Percentiles rank a stretch among this genome's conserved stretches.
Conservation (phyloP, 2,888 invertebrate species). For the Drosophila koepferae region DNA sequence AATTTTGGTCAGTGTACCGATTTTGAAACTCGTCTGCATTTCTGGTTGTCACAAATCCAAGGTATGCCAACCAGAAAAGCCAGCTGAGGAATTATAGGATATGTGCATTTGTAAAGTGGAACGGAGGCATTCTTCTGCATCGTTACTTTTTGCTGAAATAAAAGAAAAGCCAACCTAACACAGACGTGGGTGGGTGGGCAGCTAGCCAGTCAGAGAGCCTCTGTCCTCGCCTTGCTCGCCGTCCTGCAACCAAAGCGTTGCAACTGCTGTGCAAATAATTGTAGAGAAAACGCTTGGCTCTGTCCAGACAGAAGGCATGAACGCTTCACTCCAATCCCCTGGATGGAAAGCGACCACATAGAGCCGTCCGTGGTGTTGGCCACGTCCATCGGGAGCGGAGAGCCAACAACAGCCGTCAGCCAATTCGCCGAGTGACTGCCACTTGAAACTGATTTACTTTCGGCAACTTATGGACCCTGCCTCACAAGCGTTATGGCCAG, state of each 20-base stretch:
- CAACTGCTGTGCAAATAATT: slow-evolving; percentile 82
- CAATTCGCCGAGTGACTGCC: slow-evolving; percentile 63
- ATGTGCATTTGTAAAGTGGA: slow-evolving; percentile 40
- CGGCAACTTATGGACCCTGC: slow-evolving; percentile 67
- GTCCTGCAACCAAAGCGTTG: slow-evolving; percentile 54
- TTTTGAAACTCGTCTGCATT: slow-evolving; percentile 1
- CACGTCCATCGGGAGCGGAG: slow-evolving; percentile 45
- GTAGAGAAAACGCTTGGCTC: slow-evolving; percentile 41
- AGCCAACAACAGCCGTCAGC: slow-evolving; percentile 58
- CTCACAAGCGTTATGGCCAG: slow-evolving; percentile 51
- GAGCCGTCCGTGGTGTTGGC: slow-evolving; percentile 26
- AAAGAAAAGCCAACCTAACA: slow-evolving; percentile 49
- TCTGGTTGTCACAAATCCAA: slow-evolving; percentile 44
- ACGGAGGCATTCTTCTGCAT: slow-evolving; percentile 70
- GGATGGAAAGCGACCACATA: slow-evolving; percentile 33
- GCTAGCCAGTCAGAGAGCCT: slow-evolving; percentile 1
- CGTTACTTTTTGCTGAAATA: slow-evolving; percentile 74
- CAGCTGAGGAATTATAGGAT: slow-evolving; percentile 33
- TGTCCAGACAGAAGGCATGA: slow-evolving; percentile 51
- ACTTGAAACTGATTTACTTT: slow-evolving; percentile 81
- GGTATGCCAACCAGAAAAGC: slow-evolving; percentile 37
- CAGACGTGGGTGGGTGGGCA: slow-evolving; percentile 11
- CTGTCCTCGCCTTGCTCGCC: neutral
- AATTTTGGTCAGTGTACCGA: slow-evolving; percentile 39
- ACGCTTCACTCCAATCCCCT: slow-evolving; percentile 10